Conservation (phyloP, 2,888 invertebrate genomes). For the Baccha elongata region DNA sequence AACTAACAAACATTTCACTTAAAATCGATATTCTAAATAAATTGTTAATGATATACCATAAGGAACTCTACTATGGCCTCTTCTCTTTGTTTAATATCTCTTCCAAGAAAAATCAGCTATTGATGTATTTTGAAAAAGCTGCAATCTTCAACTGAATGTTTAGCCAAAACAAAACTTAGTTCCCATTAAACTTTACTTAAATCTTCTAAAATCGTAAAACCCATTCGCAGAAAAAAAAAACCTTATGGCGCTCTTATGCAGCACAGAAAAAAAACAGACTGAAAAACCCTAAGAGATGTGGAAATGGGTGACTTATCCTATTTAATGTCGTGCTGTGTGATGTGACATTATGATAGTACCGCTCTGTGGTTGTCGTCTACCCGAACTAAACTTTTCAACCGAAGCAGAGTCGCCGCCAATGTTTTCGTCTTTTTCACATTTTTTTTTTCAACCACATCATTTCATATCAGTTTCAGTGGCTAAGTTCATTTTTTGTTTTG, state of each 20-base stretch:
- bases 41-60: background rate
- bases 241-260: slow-evolving; percentile 30
- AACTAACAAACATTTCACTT: too few species aligned
- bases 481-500: too few species aligned
- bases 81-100: too few species aligned
- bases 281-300: slow-evolving; percentile 46
- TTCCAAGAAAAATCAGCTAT: too few species aligned
- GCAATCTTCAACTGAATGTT: background rate
- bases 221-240: background rate
- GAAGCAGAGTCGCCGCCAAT: slow-evolving; percentile 38
- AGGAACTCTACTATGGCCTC: background rate
- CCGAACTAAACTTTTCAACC: slow-evolving; percentile 12
- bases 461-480: slow-evolving; percentile 59
- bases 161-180: background rate
- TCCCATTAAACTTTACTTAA: slow-evolving; percentile 4
- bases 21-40: too few species aligned
- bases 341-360: slow-evolving; percentile 73
- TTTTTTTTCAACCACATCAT: slow-evolving; percentile 49
- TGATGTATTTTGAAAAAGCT: too few species aligned
- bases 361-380: slow-evolving; percentile 46
- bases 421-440: slow-evolving; percentile 24
- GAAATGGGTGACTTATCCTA: slow-evolving; percentile 73
- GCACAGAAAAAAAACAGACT: slow-evolving; percentile 15
- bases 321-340: slow-evolving; percentile 74
- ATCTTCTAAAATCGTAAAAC: slow-evolving; percentile 5